Conservation (phyloP, 30 jellyfish, hydroid and myxozoan species). For the Turritopsis dohrnii region DNA sequence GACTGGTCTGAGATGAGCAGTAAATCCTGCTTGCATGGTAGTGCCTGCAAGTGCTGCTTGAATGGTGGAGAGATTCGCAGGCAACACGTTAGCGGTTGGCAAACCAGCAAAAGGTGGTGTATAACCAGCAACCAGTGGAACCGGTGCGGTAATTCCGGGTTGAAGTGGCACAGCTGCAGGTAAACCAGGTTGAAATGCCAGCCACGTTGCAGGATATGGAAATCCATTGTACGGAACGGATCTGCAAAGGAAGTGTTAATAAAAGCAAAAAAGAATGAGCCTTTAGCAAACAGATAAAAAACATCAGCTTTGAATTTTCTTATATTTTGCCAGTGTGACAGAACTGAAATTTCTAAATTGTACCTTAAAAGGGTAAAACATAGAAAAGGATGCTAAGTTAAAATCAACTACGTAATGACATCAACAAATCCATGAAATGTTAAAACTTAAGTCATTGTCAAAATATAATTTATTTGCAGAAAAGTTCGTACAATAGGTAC, state of each 20-base stretch:
- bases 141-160: neutral
- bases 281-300: no score
- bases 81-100: neutral
- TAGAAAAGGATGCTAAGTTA: no score
- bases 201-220: neutral
- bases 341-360: no score
- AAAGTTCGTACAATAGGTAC: no score
- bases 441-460: no score
- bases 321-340: no score
- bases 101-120: neutral
- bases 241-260: neutral
- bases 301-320: no score
- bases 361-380: no score
- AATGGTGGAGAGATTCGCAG: neutral
- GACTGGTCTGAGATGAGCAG: neutral
- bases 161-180: neutral
- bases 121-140: neutral
- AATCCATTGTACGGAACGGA: neutral
- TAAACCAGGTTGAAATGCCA: neutral
- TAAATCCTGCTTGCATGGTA: neutral
- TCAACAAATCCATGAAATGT: no score
- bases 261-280: no score
- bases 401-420: no score
- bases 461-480: no score
- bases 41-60: neutral